Evolutionary conservation across 2,888 invertebrate genomes (phyloP).

Genomic region (Heteromurus nitidus): DNA sequence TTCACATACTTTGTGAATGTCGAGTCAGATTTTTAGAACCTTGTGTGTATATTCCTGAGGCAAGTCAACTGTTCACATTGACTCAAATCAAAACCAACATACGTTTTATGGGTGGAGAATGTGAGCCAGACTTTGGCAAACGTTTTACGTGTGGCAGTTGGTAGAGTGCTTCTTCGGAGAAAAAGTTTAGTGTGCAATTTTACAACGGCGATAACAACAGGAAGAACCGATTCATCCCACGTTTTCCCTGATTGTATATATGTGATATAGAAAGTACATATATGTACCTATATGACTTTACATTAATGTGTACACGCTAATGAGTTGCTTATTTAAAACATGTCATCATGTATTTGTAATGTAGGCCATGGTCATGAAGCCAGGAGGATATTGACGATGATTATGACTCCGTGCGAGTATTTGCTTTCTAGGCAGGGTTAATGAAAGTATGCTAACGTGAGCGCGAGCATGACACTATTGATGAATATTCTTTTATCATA

Average conservation of each 20-base stretch:
- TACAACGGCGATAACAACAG: too few relatives aligned
- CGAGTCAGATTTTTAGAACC: too few relatives aligned
- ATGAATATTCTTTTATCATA: too few relatives aligned
- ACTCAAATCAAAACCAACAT: background rate
- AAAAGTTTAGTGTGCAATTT: too few relatives aligned
- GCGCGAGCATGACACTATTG: too few relatives aligned
- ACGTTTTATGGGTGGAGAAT: too few relatives aligned
- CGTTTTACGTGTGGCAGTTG: too few relatives aligned
- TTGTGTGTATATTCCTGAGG: too few relatives aligned
- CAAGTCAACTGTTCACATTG: conserved; percentile 37
- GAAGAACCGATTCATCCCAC: background rate
- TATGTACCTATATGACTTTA: background rate
- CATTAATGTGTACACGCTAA: conserved; percentile 27
- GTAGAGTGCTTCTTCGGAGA: too few relatives aligned
- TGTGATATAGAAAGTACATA: background rate
- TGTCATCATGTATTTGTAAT: conserved; percentile 45
- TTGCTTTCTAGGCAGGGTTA: conserved; percentile 20
- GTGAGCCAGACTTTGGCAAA: too few relatives aligned
- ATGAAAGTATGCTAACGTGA: conserved; percentile 12
- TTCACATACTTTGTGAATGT: too few relatives aligned
- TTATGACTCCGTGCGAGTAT: background rate
- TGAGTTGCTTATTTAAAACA: conserved; percentile 55
- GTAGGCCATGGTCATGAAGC: conserved; percentile 53
- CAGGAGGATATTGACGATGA: conserved; percentile 25
- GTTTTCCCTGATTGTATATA: background rate